Evolutionary conservation across 2,888 invertebrate genomes (phyloP).

Genomic region (Chirona hameri): DNA sequence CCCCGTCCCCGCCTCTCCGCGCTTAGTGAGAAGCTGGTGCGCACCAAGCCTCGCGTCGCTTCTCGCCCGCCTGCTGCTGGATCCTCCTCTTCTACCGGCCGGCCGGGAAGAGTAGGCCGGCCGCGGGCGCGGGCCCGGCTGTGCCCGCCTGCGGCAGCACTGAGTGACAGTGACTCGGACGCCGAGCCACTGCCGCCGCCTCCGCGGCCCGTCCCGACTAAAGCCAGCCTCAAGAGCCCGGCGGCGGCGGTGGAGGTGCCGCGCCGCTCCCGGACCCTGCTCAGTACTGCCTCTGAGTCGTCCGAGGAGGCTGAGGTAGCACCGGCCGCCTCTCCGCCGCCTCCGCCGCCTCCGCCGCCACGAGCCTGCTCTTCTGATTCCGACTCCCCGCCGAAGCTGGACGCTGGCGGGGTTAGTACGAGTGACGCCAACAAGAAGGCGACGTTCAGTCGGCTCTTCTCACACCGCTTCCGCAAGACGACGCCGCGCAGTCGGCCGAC

Average conservation of each 20-base stretch:
- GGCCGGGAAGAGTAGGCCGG: not conserved
- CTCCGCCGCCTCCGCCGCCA: not conserved
- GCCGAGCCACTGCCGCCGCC: not conserved
- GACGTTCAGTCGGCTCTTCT: constrained; percentile 25
- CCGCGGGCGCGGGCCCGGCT: constrained; percentile 2
- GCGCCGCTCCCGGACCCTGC: not conserved
- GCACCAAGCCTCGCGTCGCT: not conserved
- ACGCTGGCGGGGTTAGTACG: constrained; percentile 1
- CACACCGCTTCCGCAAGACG: not conserved
- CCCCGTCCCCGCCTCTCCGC: constrained; percentile 13
- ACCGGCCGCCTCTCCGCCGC: not conserved
- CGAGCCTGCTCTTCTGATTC: not conserved
- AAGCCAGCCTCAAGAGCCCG: not conserved
- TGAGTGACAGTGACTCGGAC: not conserved
- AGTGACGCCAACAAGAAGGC: constrained; percentile 29
- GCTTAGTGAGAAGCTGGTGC: not conserved
- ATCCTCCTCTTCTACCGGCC: no score
- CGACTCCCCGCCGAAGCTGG: constrained; percentile 28
- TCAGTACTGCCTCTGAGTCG: not conserved
- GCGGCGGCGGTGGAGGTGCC: not conserved
- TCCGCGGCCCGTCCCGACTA: not conserved
- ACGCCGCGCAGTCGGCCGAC: constrained; percentile 6
- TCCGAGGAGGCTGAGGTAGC: not conserved
- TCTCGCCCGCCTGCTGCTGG: no score
- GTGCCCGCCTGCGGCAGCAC: not conserved